phyloP scores from a whole-genome alignment of 2,113 vertebrate species.

The Corvus hawaiiensis region DNA sequence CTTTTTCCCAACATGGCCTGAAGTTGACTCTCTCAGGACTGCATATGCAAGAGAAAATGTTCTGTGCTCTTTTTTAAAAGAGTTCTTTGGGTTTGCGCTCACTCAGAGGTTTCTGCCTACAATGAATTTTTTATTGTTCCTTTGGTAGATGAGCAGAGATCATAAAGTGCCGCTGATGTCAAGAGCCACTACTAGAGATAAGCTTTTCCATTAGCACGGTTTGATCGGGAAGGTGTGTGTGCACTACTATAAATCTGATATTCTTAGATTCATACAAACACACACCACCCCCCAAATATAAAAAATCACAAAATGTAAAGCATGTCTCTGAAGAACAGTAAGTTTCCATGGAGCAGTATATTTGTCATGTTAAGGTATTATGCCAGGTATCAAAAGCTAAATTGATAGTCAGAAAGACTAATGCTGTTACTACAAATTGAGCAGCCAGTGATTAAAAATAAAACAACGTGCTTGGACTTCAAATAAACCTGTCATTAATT shows the following conservation, averaged over 20 bases:
- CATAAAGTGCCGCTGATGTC: neutral
- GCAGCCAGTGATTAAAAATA: neutral
- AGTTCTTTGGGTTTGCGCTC: neutral
- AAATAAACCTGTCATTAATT: neutral
- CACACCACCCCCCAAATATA: neutral
- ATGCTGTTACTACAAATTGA: neutral
- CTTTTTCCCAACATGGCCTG: neutral
- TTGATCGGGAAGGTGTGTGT: neutral
- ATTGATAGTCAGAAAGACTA: neutral
- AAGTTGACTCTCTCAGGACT: neutral
- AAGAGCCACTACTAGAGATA: neutral
- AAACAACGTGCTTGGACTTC: neutral
- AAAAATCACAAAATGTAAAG: neutral
- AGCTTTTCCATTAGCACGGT: neutral
- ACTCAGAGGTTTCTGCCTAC: neutral
- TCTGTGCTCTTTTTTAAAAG: neutral
- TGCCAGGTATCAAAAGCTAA: neutral
- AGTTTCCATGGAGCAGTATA: neutral
- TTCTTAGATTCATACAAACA: neutral
- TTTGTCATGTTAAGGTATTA: neutral
- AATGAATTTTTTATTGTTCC: neutral
- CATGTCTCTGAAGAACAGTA: neutral
- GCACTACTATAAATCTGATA: neutral
- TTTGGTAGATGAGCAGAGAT: neutral
- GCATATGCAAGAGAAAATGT: neutral